Base-by-base conservation (phyloP, 2,113 vertebrate genomes). In the Garra rufa region DNA sequence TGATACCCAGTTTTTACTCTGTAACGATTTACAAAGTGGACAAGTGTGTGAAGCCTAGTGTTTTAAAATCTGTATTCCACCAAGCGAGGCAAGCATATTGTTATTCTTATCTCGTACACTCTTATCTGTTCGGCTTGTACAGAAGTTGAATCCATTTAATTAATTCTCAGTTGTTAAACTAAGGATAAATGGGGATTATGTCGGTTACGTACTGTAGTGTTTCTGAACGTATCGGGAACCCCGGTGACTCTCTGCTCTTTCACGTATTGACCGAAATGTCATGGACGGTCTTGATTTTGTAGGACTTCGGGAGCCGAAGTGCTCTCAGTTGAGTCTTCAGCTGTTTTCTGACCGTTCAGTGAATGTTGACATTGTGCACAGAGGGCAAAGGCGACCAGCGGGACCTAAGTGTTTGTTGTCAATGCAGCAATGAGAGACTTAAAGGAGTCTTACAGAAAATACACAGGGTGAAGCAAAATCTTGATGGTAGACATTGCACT, bases 131-230 rank as follows among this genome's bases (percentile, higher is more conserved):
- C 44, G 28, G 17, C 24, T 4, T 50, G 26, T 11, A 26, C 73
- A 30, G n/a, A 38, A 83, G 57, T 59, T 75, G 50, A 83, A 83
- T 83, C 55, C 74, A 46, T 75, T 75, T 76, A 83, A 83, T 83
- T 50, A 76, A 76, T 63, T 67, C 57, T 21, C 38, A 61, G 52
- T 83, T 50, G 73, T 75, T 75, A 75, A 75, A 75, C 73, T 50
- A 48, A 50, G 44, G 73, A 75, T 50, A 26, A 75, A 48, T 11
- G 3, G 24, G 46, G 73, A 75, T 75, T 46, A 30, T 41, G 9
- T 44, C 14, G 48, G 38, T 43, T 83, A 30, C 2, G 24, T 48
- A 21, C 28, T 57, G 28, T 8, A n/a, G 67, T 59, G 59, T 9
- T 57, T 73, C 11, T 63, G 41, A 46, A 80, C 9, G 10, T 30